Evolutionary conservation across 2,888 invertebrate genomes (phyloP), one percentile per base, ranked within the genome.

Genomic region (Hirtodrosophila confusa): DNA sequence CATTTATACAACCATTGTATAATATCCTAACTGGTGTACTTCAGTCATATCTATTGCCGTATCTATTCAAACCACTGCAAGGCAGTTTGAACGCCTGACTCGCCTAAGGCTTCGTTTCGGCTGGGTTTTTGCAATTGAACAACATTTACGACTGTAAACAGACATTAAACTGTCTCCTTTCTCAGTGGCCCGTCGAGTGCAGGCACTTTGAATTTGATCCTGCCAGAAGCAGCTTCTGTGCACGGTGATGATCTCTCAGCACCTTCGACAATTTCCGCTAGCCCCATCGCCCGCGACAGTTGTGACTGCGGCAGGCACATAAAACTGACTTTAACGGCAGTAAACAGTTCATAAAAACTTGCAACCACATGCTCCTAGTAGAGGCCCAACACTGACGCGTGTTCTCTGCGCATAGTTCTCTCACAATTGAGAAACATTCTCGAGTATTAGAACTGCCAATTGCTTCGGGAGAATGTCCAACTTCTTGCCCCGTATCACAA

Each of bases 131-230:
- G 86, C 84, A 88, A 87, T 86, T 87, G 89, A 86, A 88, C 75
- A 76, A 75, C 89, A 72, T 90, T 89, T 89, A 90, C 82, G 90
- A 89, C 87, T 86, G 89, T 89, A 89, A 89, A 90, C 89, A 89
- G 70, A 82, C 74, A 84, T 90, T 80, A 89, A 89, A 89, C 80
- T 89, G 89, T 89, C 89, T 56, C 43, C 64, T 68, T 62, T 50
- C 65, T 36, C 68, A 31, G 57, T 40, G 51, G 49, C 24, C 17
- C 67, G 53, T 69, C 62, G 68, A 64, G 64, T 82, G 69, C 55
- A 45, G 61, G 63, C 66, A 64, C 68, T 83, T 71, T 69, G 67
- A 86, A 88, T 76, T 76, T 77, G 88, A 86, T 83, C 88, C 82
- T 83, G 67, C 37, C 45, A 29, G 39, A 51, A 23, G 31, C 66